A percentile compares a stretch with the other conserved stretches of the same genome.
phyloP scores from a whole-genome alignment of 2,797 vertebrate species.

The Rhinophrynus dorsalis region DNA sequence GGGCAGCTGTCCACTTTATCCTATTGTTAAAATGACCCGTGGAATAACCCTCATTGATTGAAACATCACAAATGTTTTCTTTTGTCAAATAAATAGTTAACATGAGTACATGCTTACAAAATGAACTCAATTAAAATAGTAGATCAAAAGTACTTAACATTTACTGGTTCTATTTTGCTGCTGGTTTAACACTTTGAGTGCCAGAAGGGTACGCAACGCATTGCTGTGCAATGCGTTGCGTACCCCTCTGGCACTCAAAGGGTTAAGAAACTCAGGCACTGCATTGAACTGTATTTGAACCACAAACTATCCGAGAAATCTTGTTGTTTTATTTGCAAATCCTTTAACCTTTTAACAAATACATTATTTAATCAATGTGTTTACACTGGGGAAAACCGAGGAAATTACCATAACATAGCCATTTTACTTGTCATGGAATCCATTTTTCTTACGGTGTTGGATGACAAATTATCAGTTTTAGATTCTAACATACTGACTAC shows the following conservation, averaged over 20 bases:
- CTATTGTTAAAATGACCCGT: too few relatives aligned
- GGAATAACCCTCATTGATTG: too few relatives aligned
- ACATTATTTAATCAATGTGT: slow-evolving; percentile 53
- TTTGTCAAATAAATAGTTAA: slow-evolving; percentile 15
- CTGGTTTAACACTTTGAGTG: too few relatives aligned
- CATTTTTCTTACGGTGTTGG: slow-evolving; percentile 46
- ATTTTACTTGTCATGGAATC: slow-evolving; percentile 46
- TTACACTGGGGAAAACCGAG: slow-evolving; percentile 58
- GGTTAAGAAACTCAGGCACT: slow-evolving; percentile 35
- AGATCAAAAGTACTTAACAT: background rate
- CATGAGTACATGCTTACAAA: background rate
- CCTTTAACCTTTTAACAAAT: slow-evolving; percentile 53
- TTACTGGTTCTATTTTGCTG: slow-evolving; percentile 3
- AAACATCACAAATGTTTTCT: too few relatives aligned
- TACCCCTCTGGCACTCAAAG: too few relatives aligned
- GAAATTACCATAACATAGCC: slow-evolving; percentile 56
- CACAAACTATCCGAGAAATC: slow-evolving; percentile 48
- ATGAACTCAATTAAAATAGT: background rate
- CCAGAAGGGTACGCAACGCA: too few relatives aligned
- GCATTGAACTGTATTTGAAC: slow-evolving; percentile 37
- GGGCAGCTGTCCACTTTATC: too few relatives aligned
- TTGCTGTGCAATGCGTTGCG: too few relatives aligned
- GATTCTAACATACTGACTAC: slow-evolving; percentile 10
- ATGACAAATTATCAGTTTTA: slow-evolving; percentile 50
- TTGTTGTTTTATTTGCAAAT: slow-evolving; percentile 57